Evolutionary conservation across 2,113 vertebrate genomes (phyloP).

Genomic region (Apeltes quadracus): DNA sequence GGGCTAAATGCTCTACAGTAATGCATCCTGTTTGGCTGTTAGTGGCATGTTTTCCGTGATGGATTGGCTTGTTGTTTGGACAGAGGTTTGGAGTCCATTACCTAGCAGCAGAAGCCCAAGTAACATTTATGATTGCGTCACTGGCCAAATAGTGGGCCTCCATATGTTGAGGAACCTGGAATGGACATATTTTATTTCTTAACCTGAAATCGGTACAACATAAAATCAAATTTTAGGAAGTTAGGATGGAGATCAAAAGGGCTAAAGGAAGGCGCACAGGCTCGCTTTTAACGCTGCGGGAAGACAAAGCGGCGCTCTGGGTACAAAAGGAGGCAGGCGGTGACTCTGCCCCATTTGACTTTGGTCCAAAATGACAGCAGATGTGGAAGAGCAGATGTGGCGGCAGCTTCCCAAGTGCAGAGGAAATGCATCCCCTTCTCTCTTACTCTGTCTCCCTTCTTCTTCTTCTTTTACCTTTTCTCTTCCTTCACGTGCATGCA

Average conservation of each 20-base stretch:
- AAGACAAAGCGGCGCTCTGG: constrained; percentile 62
- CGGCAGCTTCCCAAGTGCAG: constrained; percentile 82
- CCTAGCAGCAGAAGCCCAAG: constrained; percentile 42
- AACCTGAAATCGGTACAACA: not conserved
- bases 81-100: constrained; percentile 65
- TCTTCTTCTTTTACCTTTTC: not conserved
- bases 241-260: constrained; percentile 24
- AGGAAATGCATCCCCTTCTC: constrained; percentile 69
- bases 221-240: constrained; percentile 2
- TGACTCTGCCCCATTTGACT: constrained; percentile 82
- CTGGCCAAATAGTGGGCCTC: constrained; percentile 25
- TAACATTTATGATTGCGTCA: constrained; percentile 44
- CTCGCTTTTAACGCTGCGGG: constrained; percentile 23
- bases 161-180: constrained; percentile 5
- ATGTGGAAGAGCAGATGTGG: constrained; percentile 82
- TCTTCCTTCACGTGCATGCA: constrained; percentile 5
- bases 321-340: constrained; percentile 65
- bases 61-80: constrained; percentile 71
- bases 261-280: not conserved
- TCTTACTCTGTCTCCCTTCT: constrained; percentile 38
- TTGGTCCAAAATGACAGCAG: constrained; percentile 84
- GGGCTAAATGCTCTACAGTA: constrained; percentile 76
- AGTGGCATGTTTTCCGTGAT: constrained; percentile 73
- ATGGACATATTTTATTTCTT: constrained; percentile 4
- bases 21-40: constrained; percentile 76